Evolutionary conservation across 2,797 vertebrate species (phyloP), one percentile per base, ranked within the genome.

Genomic region (Epinephelus coioides): DNA sequence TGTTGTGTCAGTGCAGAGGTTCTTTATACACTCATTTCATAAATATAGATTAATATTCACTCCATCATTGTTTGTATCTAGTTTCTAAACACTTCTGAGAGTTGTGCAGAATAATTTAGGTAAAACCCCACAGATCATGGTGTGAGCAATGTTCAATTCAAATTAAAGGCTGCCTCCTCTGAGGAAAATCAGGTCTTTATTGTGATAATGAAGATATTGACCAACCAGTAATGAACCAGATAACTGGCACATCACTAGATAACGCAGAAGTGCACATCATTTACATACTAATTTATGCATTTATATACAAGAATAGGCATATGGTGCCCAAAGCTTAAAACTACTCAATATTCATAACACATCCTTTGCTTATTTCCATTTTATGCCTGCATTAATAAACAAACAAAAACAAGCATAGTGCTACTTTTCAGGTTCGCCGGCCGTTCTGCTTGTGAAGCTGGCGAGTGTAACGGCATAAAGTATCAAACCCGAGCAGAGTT

Each of bases 221-320:
- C 66, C 46, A 64, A 53, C 55, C 17, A 7, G 47, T 73, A 78
- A 86, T 75, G 67, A 82, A 69, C 59, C 66, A 46, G 34, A 79
- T 82, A 78, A 83, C 69, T 59, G 62, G 82, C 57, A 75, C 64
- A 61, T 68, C 38, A 65, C 67, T 40, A 73, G 55, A 80, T 68
- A 78, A 86, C 67, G 44, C 76, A 61, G 30, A 56, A 43, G 54
- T 7, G 43, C 21, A 73, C 44, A 14, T 18, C 10, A 73, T 89
- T 84, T 72, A 66, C 77, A 87, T 83, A 23, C 62, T 85, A 79
- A 88, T 88, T 73, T 75, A 86, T 84, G 78, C 61, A 61, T 84
- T 49, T 80, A 51, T 73, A 55, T 50, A 78, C 49, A 61, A 79
- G 51, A 79, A 76, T 54, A 59, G 50, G 60, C 67, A 77, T 69